Evolutionary conservation across 2,888 invertebrate species (phyloP), one percentile per base, ranked within the genome.

Genomic region (Papilio demoleus): DNA sequence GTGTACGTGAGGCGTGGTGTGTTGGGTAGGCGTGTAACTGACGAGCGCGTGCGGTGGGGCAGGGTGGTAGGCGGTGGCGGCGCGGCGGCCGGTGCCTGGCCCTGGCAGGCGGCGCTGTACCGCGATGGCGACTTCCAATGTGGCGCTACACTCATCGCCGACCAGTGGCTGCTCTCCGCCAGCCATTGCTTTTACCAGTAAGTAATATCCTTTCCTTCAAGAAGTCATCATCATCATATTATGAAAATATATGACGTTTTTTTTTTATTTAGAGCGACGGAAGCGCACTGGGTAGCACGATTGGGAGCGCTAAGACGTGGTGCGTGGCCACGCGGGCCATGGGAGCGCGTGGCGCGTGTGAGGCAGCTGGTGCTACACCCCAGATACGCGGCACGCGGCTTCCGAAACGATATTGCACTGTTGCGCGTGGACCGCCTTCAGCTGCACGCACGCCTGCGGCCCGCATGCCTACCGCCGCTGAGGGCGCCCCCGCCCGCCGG

Each of bases 21-120:
- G 95, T 53, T 95, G 65, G 67, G 62, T 73, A 79, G 84, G 81
- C 73, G 70, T 75, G 85, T 83, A 78, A 84, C 82, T 87, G 84
- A 88, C 79, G 77, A 74, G 82, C 83, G 82, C 82, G 85, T 88
- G 82, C 92, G 92, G 79, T 90, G 90, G 88, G 86, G 92, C 90
- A 95, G 97, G 91, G 96, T 97, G 83, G 96, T 97, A 77, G 97
- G 97, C 68, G 96, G 97, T 72, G 95, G 94, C 66, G 96, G 96
- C 81, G 95, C 96, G 47, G 94, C 94, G 64, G 94, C 95, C 9
- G 96, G 96, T 74, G 95, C 96, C 34, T 96, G 96, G 96, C 97
- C 97, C 4, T 97, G 96, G 96, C 96, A 96, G 90, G 96, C 96
- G n/a, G 97, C 96, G 42, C 93, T 97, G 24, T 97, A 97, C 88